Conservation (phyloP, 2,797 vertebrate species). For the Gobio occitaniae region DNA sequence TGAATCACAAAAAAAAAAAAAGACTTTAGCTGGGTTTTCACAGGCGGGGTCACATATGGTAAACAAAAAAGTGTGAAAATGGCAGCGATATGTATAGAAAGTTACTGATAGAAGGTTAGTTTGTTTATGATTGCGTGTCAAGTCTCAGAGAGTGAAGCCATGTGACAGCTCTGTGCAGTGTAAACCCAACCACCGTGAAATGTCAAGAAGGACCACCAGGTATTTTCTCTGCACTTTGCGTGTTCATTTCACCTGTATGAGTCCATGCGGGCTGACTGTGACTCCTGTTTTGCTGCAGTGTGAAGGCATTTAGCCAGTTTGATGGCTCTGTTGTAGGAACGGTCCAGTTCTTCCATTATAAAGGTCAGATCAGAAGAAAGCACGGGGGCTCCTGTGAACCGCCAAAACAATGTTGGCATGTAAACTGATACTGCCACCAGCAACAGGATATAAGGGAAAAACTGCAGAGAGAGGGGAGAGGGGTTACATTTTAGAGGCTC, state of each 20-base stretch:
- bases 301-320: slow-evolving; percentile 83
- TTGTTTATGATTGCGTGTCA: not conserved
- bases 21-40: too few species aligned
- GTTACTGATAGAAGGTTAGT: not conserved
- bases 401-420: slow-evolving; percentile 89
- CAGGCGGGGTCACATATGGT: not conserved
- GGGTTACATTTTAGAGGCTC: not conserved
- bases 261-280: not conserved
- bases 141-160: not conserved
- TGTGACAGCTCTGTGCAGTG: not conserved
- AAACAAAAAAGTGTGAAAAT: not conserved
- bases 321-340: slow-evolving; percentile 91
- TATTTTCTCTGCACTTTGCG: not conserved
- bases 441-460: slow-evolving; percentile 94
- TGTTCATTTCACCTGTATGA: slow-evolving; percentile 33
- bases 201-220: not conserved
- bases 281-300: slow-evolving; percentile 47
- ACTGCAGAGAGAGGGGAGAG: slow-evolving; percentile 73
- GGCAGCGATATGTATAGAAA: not conserved
- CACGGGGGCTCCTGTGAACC: slow-evolving; percentile 84
- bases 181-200: not conserved
- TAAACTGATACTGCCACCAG: slow-evolving; percentile 90
- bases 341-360: slow-evolving; percentile 95
- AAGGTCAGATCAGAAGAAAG: slow-evolving; percentile 93
- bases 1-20: too few species aligned